Evolutionary conservation across 2,888 invertebrate genomes (phyloP).

Genomic region (Tetramorium bicarinatum): DNA sequence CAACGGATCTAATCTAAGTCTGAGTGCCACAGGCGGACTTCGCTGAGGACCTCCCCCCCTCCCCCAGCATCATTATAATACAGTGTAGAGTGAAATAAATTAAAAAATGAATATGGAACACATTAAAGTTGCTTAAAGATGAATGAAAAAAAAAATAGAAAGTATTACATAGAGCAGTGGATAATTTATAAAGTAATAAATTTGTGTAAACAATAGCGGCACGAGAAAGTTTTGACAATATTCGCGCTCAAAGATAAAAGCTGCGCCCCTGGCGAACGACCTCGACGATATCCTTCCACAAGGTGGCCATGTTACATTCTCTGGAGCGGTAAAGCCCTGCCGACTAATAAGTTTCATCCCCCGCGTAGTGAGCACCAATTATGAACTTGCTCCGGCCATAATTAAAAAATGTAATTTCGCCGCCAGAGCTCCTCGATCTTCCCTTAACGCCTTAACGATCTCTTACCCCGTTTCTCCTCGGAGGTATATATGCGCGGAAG

Average conservation of each 20-base stretch:
- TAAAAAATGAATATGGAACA: no score
- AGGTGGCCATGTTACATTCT: slow-evolving; percentile 76
- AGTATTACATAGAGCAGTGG: no score
- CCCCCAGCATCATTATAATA: no score
- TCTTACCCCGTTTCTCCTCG: slow-evolving; percentile 64
- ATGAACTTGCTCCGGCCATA: slow-evolving; percentile 83
- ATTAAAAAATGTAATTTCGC: slow-evolving; percentile 84
- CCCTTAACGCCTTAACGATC: slow-evolving; percentile 72
- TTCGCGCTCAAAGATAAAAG: not conserved
- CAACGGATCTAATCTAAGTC: no score
- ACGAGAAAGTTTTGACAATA: not conserved
- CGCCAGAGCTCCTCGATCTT: slow-evolving; percentile 75
- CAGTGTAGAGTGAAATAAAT: not conserved
- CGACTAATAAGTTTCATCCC: slow-evolving; percentile 85
- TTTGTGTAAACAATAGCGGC: not conserved
- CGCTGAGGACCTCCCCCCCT: no score
- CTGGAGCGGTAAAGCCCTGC: slow-evolving; percentile 74
- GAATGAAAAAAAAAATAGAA: not conserved
- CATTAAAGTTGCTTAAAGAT: not conserved
- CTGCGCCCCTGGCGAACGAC: slow-evolving; percentile 76
- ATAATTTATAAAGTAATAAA: not conserved
- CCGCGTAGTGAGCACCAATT: slow-evolving; percentile 86
- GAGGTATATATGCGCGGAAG: slow-evolving; percentile 49
- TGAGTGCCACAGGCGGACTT: no score
- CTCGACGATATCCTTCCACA: slow-evolving; percentile 74